Percentiles rank a stretch among this genome's conserved stretches.
Conservation (phyloP, 2,797 vertebrate genomes). For the Gobio occitaniae region DNA sequence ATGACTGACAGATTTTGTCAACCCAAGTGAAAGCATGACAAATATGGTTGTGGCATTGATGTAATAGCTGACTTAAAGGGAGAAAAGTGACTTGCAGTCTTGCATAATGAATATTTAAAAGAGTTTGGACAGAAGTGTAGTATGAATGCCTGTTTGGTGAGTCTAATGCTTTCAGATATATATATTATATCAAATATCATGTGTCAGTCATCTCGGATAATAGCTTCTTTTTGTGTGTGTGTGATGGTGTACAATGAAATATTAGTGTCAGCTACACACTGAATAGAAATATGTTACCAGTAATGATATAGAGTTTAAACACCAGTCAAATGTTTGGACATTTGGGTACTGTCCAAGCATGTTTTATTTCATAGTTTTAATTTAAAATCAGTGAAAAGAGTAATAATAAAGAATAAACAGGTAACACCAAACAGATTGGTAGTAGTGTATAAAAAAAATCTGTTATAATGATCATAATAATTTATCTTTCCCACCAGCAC, state of each 20-base stretch:
- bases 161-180: constrained; percentile 18
- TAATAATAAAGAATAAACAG: background rate
- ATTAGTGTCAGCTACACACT: background rate
- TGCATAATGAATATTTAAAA: constrained; percentile 44
- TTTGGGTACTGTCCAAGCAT: background rate
- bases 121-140: constrained; percentile 17
- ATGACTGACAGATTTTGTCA: constrained; percentile 44
- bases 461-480: background rate
- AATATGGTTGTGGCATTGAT: constrained; percentile 31
- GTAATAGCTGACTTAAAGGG: constrained; percentile 7
- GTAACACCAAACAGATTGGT: constrained; percentile 6
- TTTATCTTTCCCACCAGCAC: background rate
- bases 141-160: constrained; percentile 28
- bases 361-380: background rate
- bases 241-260: background rate
- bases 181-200: constrained; percentile 31
- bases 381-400: background rate
- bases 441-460: background rate
- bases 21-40: constrained; percentile 25
- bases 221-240: background rate
- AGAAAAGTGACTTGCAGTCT: constrained; percentile 19
- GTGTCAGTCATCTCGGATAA: constrained; percentile 8
- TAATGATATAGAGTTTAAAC: too few relatives aligned
- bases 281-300: background rate
- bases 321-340: background rate